Evolutionary conservation across 2,797 vertebrate genomes (phyloP).

Genomic region (Hippopotamyrus pictus): DNA sequence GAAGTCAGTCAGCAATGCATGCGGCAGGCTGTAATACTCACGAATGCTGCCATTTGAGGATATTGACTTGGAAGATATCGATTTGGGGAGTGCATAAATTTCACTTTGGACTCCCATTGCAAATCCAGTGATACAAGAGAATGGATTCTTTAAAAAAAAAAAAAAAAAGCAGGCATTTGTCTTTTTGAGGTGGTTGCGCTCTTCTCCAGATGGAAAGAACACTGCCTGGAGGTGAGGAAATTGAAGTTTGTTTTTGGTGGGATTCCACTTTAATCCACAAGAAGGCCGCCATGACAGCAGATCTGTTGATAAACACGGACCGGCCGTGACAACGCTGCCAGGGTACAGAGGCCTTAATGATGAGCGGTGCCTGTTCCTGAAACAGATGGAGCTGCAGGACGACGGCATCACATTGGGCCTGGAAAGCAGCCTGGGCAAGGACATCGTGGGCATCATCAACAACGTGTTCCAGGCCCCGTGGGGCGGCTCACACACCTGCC

Average conservation of each 20-base stretch:
- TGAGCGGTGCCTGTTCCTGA: background rate
- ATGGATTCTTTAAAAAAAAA: background rate
- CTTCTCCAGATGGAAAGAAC: background rate
- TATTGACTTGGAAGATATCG: background rate
- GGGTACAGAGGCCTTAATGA: background rate
- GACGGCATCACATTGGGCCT: slow-evolving; percentile 90
- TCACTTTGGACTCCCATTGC: background rate
- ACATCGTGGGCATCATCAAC: slow-evolving; percentile 95
- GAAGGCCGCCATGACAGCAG: background rate
- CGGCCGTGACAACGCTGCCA: background rate
- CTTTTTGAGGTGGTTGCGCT: background rate
- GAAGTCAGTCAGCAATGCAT: background rate
- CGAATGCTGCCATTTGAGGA: background rate
- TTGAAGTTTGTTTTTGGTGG: background rate
- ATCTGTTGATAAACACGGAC: background rate
- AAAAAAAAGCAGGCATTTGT: background rate
- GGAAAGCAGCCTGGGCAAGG: slow-evolving; percentile 88
- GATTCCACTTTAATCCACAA: background rate
- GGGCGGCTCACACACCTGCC: slow-evolving; percentile 96
- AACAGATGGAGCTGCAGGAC: slow-evolving; percentile 97
- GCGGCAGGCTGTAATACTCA: background rate
- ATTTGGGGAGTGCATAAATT: background rate
- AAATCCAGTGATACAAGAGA: background rate
- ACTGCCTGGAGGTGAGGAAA: background rate
- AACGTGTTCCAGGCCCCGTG: slow-evolving; percentile 97